Evolutionary conservation across 2,888 invertebrate genomes (phyloP).

Genomic region (Belgica antarctica): DNA sequence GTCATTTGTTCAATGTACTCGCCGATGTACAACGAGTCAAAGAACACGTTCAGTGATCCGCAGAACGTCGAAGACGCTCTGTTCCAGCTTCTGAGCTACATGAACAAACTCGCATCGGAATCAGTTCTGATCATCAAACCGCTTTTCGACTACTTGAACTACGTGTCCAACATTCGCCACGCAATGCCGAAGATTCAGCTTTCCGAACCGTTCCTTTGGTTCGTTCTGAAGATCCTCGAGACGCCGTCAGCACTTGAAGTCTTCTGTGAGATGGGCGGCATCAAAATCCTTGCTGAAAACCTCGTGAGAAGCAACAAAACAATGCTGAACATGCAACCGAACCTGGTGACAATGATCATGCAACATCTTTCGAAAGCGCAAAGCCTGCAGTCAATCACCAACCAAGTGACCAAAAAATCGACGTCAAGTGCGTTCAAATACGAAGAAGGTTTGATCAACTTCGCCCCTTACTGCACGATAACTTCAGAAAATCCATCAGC

Average conservation of each 20-base stretch:
- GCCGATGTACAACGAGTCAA: slow-evolving; percentile 50
- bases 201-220: slow-evolving; percentile 83
- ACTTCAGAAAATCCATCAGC: slow-evolving; percentile 80
- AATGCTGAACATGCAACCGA: slow-evolving; percentile 67
- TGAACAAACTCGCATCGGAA: slow-evolving; percentile 73
- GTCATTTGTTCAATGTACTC: slow-evolving; percentile 57
- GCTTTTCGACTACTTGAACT: slow-evolving; percentile 67
- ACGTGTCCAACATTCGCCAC: slow-evolving; percentile 51
- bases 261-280: slow-evolving; percentile 73
- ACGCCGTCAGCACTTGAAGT: slow-evolving; percentile 70
- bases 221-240: slow-evolving; percentile 76
- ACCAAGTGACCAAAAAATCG: slow-evolving; percentile 52
- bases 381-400: slow-evolving; percentile 48
- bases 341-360: slow-evolving; percentile 65
- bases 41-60: slow-evolving; percentile 59
- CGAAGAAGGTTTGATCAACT: slow-evolving; percentile 81
- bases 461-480: slow-evolving; percentile 82
- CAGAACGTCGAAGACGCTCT: slow-evolving; percentile 81
- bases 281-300: slow-evolving; percentile 74
- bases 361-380: slow-evolving; percentile 61
- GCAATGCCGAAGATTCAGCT: slow-evolving; percentile 58
- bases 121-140: slow-evolving; percentile 75
- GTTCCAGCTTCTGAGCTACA: slow-evolving; percentile 75
- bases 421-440: slow-evolving; percentile 55
- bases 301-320: slow-evolving; percentile 72